Conservation (phyloP, 2,888 invertebrate species). For the Catocala sponsa region DNA sequence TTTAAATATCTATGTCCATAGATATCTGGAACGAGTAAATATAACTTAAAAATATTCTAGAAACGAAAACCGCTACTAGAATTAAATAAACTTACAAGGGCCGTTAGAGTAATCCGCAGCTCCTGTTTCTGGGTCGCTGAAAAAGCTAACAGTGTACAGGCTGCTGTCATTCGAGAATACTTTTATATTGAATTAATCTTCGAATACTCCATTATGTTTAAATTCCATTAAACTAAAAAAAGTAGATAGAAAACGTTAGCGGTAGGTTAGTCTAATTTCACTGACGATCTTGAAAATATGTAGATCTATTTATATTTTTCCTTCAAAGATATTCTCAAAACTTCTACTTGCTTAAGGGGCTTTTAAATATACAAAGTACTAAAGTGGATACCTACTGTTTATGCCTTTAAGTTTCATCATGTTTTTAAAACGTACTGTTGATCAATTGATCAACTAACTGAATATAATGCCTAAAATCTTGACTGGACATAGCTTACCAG, state of each 20-base stretch:
- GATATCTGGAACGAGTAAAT: background rate
- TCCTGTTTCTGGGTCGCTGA: slow-evolving; percentile 82
- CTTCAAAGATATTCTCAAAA: slow-evolving; percentile 47
- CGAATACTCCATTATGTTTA: slow-evolving; percentile 2
- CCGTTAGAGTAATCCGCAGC: slow-evolving; percentile 78
- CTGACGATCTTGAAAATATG: slow-evolving; percentile 55
- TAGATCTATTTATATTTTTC: slow-evolving; percentile 45
- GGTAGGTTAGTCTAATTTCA: slow-evolving; percentile 65
- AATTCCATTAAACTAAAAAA: slow-evolving; percentile 9
- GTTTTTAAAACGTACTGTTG: background rate
- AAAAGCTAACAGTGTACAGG: slow-evolving; percentile 84
- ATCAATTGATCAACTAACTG: background rate
- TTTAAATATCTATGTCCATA: too few species aligned
- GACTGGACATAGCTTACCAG: slow-evolving; percentile 39
- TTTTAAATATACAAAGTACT: slow-evolving; percentile 65
- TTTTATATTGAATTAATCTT: slow-evolving; percentile 21
- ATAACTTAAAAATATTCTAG: slow-evolving; percentile 15
- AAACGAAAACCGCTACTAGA: slow-evolving; percentile 58
- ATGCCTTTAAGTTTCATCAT: background rate
- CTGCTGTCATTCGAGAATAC: slow-evolving; percentile 58
- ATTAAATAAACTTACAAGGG: slow-evolving; percentile 71
- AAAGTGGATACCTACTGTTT: slow-evolving; percentile 53
- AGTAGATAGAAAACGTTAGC: slow-evolving; percentile 42
- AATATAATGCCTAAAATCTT: background rate
- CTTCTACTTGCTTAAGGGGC: slow-evolving; percentile 69